Conservation (phyloP, 2,888 invertebrate species). For the Aspidapion aeneum region DNA sequence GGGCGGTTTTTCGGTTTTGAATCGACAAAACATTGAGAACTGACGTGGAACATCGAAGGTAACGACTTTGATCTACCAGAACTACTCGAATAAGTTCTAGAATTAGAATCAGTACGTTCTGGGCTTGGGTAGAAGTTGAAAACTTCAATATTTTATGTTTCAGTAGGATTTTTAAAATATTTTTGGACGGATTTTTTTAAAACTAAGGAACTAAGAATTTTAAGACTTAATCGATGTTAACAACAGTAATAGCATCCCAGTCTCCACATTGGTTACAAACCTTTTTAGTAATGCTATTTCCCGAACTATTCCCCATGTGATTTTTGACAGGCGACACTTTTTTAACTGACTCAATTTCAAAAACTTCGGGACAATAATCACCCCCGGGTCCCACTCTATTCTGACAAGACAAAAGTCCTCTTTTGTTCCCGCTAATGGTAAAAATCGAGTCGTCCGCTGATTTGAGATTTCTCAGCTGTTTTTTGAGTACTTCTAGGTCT, state of each 20-base stretch:
- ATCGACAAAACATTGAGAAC: constrained; percentile 16
- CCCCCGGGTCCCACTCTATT: constrained; percentile 26
- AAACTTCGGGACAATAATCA: constrained; percentile 30
- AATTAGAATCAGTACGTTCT: constrained; percentile 5
- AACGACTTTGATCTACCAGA: constrained; percentile 31
- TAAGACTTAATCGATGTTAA: constrained; percentile 24
- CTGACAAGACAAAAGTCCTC: neutral
- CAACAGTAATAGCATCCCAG: constrained; percentile 21
- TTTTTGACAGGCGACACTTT: constrained; percentile 15
- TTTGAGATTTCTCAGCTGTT: constrained; percentile 34
- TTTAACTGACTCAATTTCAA: constrained; percentile 25
- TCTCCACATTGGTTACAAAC: constrained; percentile 6
- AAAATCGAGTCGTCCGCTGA: constrained; percentile 40
- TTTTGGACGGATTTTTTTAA: no score
- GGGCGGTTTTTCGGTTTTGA: constrained; percentile 39
- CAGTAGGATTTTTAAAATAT: no score
- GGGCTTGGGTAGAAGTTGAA: constrained; percentile 14
- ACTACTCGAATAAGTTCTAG: constrained; percentile 6
- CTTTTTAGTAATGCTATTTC: neutral
- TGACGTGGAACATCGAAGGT: constrained; percentile 36
- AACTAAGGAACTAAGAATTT: no score
- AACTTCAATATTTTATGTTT: no score
- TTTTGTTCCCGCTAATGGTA: constrained; percentile 26
- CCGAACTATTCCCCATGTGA: neutral
- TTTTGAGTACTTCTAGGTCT: constrained; percentile 7